Evolutionary conservation across 2,113 vertebrate genomes (phyloP).

Genomic region (Carassius carassius): DNA sequence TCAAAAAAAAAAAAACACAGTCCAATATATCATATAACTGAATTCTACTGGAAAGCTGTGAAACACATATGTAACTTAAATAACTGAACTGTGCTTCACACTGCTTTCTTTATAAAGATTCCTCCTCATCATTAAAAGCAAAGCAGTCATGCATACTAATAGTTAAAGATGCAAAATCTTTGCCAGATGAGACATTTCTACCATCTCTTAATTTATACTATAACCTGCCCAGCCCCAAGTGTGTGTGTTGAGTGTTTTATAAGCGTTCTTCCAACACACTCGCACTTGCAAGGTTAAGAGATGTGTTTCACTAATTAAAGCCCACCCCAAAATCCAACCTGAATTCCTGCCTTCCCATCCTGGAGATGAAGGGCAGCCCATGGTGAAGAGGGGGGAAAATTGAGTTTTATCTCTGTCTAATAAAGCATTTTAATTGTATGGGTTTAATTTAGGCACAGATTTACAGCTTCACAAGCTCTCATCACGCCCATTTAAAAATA

Average conservation of each 20-base stretch:
- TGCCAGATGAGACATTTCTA: background rate
- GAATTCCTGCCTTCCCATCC: conserved; percentile 54
- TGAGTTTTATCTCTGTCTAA: conserved; percentile 55
- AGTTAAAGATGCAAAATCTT: background rate
- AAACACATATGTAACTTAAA: background rate
- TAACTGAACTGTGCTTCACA: background rate
- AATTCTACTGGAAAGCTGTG: background rate
- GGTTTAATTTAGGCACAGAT: conserved; percentile 58
- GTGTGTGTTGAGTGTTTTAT: background rate
- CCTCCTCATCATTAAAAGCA: background rate
- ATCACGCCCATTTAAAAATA: conserved; percentile 57
- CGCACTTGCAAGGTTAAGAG: conserved; percentile 43
- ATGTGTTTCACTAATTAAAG: conserved; percentile 66
- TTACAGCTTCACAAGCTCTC: conserved; percentile 54
- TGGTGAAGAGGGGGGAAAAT: conserved; percentile 34
- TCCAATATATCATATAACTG: background rate
- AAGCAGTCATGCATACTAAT: background rate
- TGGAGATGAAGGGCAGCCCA: conserved; percentile 53
- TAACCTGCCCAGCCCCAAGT: background rate
- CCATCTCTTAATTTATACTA: background rate
- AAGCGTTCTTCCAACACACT: conserved; percentile 11
- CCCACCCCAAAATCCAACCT: conserved; percentile 62
- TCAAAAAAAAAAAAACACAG: background rate
- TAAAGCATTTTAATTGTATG: conserved; percentile 59
- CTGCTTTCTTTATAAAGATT: background rate